Base-by-base conservation (phyloP, 1,140 invertebrate genomes). In the Rhagoletis pomonella region DNA sequence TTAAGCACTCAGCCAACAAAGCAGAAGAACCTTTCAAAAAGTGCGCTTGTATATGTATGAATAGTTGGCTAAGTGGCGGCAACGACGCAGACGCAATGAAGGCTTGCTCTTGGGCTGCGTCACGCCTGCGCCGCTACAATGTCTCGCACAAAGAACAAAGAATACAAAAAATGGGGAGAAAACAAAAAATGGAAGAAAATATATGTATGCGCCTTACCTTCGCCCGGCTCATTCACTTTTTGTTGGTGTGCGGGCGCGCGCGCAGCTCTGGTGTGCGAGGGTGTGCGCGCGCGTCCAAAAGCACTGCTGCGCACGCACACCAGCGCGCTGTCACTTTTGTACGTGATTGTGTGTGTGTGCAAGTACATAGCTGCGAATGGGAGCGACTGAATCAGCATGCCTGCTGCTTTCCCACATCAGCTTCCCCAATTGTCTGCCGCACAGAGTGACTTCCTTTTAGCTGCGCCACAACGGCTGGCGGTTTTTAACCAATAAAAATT, bases 401-500 rank as follows among this genome's bases (percentile, higher is more conserved):
- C 44, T 44, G 42, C 5, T 29, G 47, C 73, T n/a, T 19, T 81
- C 73, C 47, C 73, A n/a, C 42, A 55, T 55, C 47, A 50, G 47
- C 69, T 3, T 2, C 44, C 42, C 29, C 29, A 29, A 29, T 29
- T 29, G 29, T 29, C 29, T 29, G 29, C 29, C 29, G 60, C 17
- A 14, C 17, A 14, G 0, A 55, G 17, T 19, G 73, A n/a, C 73
- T 81, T 55, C 73, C 50, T 55, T 19, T 17, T 55, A 29, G 17
- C 14, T 81, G 73, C 73, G 73, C 73, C 73, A 81, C 47, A n/a
- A 81, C 73, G 73, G 73, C 73, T 81, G 4, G 73, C 73, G 55
- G n/a, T 19, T 81, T 81, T 81, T 58, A 55, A 81, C 73, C 73
- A 81, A 81, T 81, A 81, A 81, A 81, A 81, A 81, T 81, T 81